phyloP scores from a whole-genome alignment of 2,888 invertebrate species.

The Apamea sordens region DNA sequence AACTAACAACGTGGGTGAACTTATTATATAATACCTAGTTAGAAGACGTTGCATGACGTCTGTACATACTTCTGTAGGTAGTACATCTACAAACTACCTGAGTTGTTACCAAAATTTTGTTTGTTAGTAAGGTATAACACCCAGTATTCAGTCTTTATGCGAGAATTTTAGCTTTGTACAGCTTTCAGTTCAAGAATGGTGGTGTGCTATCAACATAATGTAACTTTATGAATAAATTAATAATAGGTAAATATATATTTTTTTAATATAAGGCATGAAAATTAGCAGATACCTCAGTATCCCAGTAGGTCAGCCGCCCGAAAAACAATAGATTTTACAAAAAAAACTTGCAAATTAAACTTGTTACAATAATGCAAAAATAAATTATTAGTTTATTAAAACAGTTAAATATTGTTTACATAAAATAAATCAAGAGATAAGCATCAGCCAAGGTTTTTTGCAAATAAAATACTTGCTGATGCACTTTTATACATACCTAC shows the following conservation, averaged over 20 bases:
- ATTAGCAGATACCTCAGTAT: too few species aligned
- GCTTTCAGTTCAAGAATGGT: not conserved
- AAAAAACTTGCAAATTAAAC: not conserved
- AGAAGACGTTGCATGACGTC: not conserved
- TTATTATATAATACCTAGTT: conserved; percentile 30
- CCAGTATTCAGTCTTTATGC: not conserved
- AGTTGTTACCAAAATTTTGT: not conserved
- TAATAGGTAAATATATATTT: too few species aligned
- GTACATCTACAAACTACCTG: not conserved
- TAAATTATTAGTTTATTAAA: not conserved
- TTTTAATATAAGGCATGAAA: too few species aligned
- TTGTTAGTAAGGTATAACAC: not conserved
- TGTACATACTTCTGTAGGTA: not conserved
- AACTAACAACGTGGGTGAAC: conserved; percentile 23
- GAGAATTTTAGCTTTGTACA: not conserved
- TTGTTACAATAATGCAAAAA: not conserved
- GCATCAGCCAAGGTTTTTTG: not conserved
- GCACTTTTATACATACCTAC: too few species aligned
- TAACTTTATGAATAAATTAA: not conserved
- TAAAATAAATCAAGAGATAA: not conserved
- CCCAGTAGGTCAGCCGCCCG: not conserved
- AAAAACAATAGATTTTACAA: not conserved
- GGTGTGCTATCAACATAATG: not conserved
- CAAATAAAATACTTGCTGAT: not conserved
- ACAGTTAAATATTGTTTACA: not conserved